phyloP scores from a whole-genome alignment of 2,888 invertebrate genomes.

The Selenia dentaria region DNA sequence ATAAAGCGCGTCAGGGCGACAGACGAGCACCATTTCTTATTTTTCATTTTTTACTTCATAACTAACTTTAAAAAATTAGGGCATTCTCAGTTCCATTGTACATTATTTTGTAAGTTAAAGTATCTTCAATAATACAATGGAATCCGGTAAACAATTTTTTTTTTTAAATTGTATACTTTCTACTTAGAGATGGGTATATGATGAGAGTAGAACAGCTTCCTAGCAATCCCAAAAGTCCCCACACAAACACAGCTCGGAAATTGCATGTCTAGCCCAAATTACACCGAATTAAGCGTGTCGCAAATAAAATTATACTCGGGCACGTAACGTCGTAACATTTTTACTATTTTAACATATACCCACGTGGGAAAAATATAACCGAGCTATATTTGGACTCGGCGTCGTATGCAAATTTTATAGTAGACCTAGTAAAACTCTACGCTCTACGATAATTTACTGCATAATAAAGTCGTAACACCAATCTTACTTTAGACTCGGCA shows the following conservation, averaged over 20 bases:
- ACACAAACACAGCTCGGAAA: background rate
- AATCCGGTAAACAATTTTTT: no score
- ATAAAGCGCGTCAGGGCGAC: no score
- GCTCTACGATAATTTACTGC: constrained; percentile 32
- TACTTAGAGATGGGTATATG: no score
- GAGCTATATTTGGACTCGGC: constrained; percentile 24
- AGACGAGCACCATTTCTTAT: no score
- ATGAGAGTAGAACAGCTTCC: no score
- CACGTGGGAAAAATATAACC: constrained; percentile 14
- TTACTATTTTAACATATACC: constrained; percentile 13
- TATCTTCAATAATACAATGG: no score
- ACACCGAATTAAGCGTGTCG: constrained; percentile 1
- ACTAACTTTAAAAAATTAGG: no score
- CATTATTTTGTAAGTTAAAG: no score
- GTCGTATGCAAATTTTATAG: constrained; percentile 36
- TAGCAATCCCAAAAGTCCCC: no score
- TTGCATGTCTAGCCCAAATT: constrained; percentile 11
- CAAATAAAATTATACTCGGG: constrained; percentile 8
- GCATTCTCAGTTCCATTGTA: no score
- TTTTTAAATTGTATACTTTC: no score
- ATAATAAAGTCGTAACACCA: constrained; percentile 37
- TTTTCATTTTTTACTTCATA: no score
- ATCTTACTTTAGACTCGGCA: constrained; percentile 32
- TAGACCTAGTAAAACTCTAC: constrained; percentile 31
- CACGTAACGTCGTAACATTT: constrained; percentile 15